Percentiles rank a stretch among this genome's conserved stretches.
phyloP scores from a whole-genome alignment of 1,140 invertebrate species.

The Trachymyrmex cornetzi region DNA sequence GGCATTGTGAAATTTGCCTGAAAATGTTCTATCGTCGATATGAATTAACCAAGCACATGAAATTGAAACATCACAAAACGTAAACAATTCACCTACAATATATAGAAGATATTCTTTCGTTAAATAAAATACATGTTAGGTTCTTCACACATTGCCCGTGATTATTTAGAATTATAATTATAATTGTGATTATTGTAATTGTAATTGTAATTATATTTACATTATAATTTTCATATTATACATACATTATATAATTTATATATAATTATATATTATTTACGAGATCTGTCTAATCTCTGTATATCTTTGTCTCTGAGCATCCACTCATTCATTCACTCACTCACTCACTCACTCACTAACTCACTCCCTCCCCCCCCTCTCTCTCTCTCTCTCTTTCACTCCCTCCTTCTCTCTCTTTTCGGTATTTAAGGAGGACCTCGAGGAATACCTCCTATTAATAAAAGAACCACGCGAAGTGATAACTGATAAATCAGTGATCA shows the following conservation, averaged over 20 bases:
- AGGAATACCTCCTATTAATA: too few species aligned
- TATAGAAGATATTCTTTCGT: not conserved
- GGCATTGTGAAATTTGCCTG: conserved; percentile 79
- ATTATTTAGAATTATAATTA: not conserved
- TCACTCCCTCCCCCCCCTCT: too few species aligned
- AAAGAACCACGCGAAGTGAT: too few species aligned
- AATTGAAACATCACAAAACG: conserved; percentile 62
- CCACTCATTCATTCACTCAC: too few species aligned
- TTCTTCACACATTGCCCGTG: not conserved
- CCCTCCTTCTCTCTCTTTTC: too few species aligned
- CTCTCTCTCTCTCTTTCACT: too few species aligned
- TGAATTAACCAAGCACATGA: conserved; percentile 74
- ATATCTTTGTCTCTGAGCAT: too few species aligned
- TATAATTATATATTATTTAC: not conserved
- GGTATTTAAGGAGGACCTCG: too few species aligned
- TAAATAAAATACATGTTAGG: not conserved
- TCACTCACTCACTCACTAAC: too few species aligned
- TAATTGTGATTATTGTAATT: too few species aligned
- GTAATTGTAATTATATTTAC: not conserved
- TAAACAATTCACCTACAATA: not conserved
- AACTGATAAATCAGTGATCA: too few species aligned
- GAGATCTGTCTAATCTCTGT: too few species aligned
- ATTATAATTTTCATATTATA: not conserved
- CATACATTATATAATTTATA: not conserved
- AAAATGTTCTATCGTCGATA: conserved; percentile 78